These are phyloP conservation scores for Psittacara wagleri DNA, from an alignment of 2,113 vertebrate genomes.

Conservation along the genomic window DNA sequence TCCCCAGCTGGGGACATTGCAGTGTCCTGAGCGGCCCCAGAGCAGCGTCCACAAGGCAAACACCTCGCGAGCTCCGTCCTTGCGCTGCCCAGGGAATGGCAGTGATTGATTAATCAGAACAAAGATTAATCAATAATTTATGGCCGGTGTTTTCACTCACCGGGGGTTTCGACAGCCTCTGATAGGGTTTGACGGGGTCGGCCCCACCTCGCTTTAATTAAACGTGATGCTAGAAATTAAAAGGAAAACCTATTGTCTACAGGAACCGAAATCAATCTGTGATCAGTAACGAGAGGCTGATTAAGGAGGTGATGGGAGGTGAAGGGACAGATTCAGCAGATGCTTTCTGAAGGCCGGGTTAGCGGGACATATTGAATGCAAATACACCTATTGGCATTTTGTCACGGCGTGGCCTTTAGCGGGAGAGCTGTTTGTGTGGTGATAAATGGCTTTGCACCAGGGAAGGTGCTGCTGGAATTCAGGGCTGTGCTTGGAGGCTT, in stretches of 20 bases:
- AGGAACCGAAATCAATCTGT: slow-evolving; percentile 14
- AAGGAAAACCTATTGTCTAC: slow-evolving; percentile 42
- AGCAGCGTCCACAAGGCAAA: neutral
- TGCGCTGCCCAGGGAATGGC: neutral
- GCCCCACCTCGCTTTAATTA: slow-evolving; percentile 71
- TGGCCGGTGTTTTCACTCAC: slow-evolving; percentile 60
- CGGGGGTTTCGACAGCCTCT: slow-evolving; percentile 14
- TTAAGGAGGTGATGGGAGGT: slow-evolving; percentile 7
- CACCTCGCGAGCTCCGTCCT: neutral
- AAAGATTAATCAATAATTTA: slow-evolving; percentile 72
- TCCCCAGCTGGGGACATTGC: neutral
- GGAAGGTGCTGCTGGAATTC: neutral
- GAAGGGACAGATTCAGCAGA: slow-evolving; percentile 6
- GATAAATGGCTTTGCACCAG: slow-evolving; percentile 58
- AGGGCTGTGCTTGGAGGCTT: neutral
- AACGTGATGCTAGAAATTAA: slow-evolving; percentile 71
- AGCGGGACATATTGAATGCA: slow-evolving; percentile 16
- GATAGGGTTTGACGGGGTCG: slow-evolving; percentile 67
- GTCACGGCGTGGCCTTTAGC: slow-evolving; percentile 61
- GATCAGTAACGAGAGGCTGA: slow-evolving; percentile 43
- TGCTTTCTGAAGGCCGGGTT: neutral
- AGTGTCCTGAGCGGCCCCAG: neutral
- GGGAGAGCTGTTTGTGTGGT: neutral
- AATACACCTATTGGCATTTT: slow-evolving; percentile 54
- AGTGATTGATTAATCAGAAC: slow-evolving; percentile 68